Base-by-base conservation (phyloP, 1,140 invertebrate species). In the Mamestra configurata region DNA sequence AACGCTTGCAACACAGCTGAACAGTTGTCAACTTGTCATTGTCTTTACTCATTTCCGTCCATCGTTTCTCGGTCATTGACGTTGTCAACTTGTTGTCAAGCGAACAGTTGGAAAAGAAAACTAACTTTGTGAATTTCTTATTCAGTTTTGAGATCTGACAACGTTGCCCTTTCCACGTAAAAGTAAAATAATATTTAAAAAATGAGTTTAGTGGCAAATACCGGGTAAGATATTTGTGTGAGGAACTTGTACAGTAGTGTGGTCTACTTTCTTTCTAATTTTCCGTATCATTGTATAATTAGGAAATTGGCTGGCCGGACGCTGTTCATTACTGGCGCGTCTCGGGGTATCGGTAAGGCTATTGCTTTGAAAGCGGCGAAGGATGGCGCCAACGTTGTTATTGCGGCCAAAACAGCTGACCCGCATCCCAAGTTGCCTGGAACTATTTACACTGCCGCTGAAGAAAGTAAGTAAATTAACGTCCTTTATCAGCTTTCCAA, bases 341-440 rank as follows among this genome's bases (percentile, higher is more conserved):
- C 98, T 79, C 96, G 99, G 84, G 99, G 99, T 57, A 99, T 99
- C 90, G 99, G 99, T 5, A 99, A 99, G 95, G 98, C 97, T 49
- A 99, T 99, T 85, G 99, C 99, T 10, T 89, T 99, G 40, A 99
- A 99, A 96, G 97, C 97, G 1, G 98, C 98, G 0, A 97, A 96
- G 91, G 99, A 99, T 97, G 98, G 98, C 72, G 99, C 98, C 0
- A 99, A 99, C 95, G 96, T 99, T 87, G 97, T 99, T 8, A 97
- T 99, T 84, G 98, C 98, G 75, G 99, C 99, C 0, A 99, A 99
- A 96, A 99, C 99, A n/a, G 98, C 97, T 0, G 97, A 98, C 86
- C 97, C 98, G 1, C 98, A 99, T 97, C 98, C 99, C 7, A 99
- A 99, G 95, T 94, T 99, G 61, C 98, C 98, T n/a, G 99, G 99